Evolutionary conservation across 2,888 invertebrate genomes (phyloP).

Genomic region (Melieria crassipennis): DNA sequence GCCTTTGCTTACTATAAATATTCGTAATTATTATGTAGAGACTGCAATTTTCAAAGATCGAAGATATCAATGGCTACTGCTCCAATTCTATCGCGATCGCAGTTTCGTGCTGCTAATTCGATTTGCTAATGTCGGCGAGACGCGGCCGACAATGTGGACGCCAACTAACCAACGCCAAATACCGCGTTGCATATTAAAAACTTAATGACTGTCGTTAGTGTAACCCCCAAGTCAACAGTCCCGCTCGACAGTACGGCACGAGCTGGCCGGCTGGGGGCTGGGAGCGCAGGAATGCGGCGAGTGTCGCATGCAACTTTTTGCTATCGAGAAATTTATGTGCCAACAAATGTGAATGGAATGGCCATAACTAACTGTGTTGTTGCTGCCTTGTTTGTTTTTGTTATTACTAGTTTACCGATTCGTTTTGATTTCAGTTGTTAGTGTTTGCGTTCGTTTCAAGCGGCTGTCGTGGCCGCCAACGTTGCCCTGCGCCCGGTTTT

Average conservation of each 20-base stretch:
- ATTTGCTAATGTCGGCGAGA: not conserved
- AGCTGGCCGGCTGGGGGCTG: not conserved
- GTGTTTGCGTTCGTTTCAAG: conserved; percentile 10
- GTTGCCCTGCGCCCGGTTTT: not conserved
- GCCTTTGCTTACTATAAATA: not conserved
- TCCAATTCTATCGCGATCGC: not conserved
- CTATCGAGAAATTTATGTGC: conserved; percentile 31
- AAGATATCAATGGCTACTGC: not conserved
- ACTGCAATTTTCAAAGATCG: not conserved
- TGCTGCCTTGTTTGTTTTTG: not conserved
- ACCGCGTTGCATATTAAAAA: conserved; percentile 6
- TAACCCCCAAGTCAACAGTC: not conserved
- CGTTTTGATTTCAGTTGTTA: conserved; percentile 5
- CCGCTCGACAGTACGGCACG: not conserved
- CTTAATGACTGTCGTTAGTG: conserved; percentile 17
- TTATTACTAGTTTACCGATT: not conserved
- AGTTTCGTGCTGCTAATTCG: conserved; percentile 9
- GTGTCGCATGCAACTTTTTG: conserved; percentile 24
- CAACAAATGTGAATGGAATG: conserved; percentile 26
- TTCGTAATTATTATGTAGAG: not conserved
- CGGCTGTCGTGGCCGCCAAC: not conserved
- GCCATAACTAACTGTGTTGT: not conserved
- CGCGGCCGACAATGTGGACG: no score
- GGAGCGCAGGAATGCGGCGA: not conserved
- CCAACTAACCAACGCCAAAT: not conserved